phyloP scores from a whole-genome alignment of 35 echinoderm and acorn worm genomes.

The Patiria miniata region DNA sequence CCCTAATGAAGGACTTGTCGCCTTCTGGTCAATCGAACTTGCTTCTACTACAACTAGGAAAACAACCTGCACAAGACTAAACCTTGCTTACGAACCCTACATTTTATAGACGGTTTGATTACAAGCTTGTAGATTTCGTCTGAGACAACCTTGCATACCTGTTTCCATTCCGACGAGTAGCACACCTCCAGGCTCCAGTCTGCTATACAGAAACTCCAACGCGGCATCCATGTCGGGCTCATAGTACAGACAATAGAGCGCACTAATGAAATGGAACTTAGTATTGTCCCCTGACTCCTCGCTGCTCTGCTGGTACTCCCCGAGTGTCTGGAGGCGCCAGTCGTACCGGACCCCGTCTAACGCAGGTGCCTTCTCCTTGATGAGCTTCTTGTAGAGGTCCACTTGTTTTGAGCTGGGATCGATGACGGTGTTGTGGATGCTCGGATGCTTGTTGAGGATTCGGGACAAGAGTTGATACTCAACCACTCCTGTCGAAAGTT shows the following conservation, averaged over 20 bases:
- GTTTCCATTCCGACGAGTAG: background rate
- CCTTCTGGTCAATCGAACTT: too few relatives aligned
- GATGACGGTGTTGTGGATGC: conserved; percentile 35
- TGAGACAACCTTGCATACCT: conserved; percentile 13
- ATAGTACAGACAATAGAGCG: conserved; percentile 48
- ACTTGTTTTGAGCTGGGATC: conserved; percentile 27
- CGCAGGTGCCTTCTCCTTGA: background rate
- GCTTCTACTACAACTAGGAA: too few relatives aligned
- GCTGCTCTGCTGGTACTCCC: conserved; percentile 14
- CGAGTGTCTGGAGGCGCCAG: conserved; percentile 29
- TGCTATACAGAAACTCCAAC: conserved; percentile 29
- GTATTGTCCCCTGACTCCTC: background rate
- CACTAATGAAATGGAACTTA: conserved; percentile 61
- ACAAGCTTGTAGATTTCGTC: background rate
- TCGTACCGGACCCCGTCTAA: conserved; percentile 23
- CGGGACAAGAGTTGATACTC: conserved; percentile 21
- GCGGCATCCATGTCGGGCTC: background rate
- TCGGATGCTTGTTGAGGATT: conserved; percentile 39
- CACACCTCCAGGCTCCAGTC: conserved; percentile 37
- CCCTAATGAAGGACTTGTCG: too few relatives aligned
- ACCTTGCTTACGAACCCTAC: too few relatives aligned
- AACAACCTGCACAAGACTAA: too few relatives aligned
- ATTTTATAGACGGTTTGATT: background rate
- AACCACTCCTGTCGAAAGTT: conserved; percentile 15
- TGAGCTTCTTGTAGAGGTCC: conserved; percentile 8